phyloP scores from a whole-genome alignment of 1,140 invertebrate species.

The Sminthurinus signatus region DNA sequence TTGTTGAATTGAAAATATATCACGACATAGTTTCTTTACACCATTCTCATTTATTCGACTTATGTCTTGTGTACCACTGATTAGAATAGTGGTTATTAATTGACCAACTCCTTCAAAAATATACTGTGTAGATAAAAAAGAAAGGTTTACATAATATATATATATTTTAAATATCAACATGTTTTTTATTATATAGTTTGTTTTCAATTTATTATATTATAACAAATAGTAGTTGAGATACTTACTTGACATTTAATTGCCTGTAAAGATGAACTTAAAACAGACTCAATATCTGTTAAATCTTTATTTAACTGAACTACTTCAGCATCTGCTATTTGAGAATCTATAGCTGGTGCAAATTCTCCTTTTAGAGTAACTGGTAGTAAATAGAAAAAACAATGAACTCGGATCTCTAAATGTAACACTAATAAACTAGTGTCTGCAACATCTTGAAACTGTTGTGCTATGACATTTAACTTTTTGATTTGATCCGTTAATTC shows the following conservation, averaged over 20 bases:
- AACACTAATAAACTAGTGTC: slow-evolving; percentile 84
- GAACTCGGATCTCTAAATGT: slow-evolving; percentile 86
- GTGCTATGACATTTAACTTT: slow-evolving; percentile 54
- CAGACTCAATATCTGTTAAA: slow-evolving; percentile 69
- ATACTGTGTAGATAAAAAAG: slow-evolving; percentile 58
- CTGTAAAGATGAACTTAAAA: slow-evolving; percentile 63
- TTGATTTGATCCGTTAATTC: slow-evolving; percentile 16
- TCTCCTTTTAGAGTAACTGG: slow-evolving; percentile 58
- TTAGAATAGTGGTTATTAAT: slow-evolving; percentile 75
- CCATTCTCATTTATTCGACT: slow-evolving; percentile 71
- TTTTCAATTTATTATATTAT: no score
- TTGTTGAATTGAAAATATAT: slow-evolving; percentile 79
- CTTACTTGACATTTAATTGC: slow-evolving; percentile 69
- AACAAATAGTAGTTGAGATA: no score
- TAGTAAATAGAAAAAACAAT: slow-evolving; percentile 87
- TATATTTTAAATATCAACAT: neutral
- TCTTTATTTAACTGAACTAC: slow-evolving; percentile 74
- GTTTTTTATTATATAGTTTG: slow-evolving; percentile 15
- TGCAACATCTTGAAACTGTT: slow-evolving; percentile 78
- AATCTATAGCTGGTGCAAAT: slow-evolving; percentile 48
- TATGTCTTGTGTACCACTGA: slow-evolving; percentile 71
- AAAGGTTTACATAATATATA: neutral
- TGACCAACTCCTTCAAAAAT: slow-evolving; percentile 90
- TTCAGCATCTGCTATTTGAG: slow-evolving; percentile 70
- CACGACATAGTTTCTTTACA: slow-evolving; percentile 74